Evolutionary conservation across 1,140 invertebrate genomes (phyloP).

Genomic region (Drosophila asahinai): DNA sequence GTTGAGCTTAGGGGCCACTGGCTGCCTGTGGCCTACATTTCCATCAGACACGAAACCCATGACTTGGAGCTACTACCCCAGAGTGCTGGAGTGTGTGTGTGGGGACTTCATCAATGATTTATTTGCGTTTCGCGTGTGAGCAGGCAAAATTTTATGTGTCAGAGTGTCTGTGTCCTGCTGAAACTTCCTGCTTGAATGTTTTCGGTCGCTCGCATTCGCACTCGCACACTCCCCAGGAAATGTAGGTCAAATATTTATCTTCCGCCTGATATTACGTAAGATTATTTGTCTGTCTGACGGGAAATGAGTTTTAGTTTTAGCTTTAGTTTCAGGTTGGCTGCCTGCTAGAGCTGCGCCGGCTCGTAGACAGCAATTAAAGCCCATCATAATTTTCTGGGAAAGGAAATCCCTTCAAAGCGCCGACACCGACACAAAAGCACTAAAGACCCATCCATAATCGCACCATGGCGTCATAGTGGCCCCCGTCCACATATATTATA

Average conservation of each 20-base stretch:
- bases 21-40: slow-evolving; percentile 53
- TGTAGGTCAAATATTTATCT: slow-evolving; percentile 74
- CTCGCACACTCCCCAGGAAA: slow-evolving; percentile 34
- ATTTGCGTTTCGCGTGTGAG: slow-evolving; percentile 77
- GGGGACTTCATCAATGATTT: slow-evolving; percentile 77
- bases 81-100: slow-evolving; percentile 6
- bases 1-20: slow-evolving; percentile 41
- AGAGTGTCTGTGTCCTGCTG: slow-evolving; percentile 60
- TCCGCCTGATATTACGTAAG: slow-evolving; percentile 65
- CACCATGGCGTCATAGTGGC: slow-evolving; percentile 36
- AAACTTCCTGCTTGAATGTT: slow-evolving; percentile 77
- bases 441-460: slow-evolving; percentile 38
- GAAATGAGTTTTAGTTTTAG: slow-evolving; percentile 33
- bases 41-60: slow-evolving; percentile 38
- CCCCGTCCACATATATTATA: slow-evolving; percentile 2
- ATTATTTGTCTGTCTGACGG: slow-evolving; percentile 28
- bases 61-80: slow-evolving; percentile 41
- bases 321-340: not conserved
- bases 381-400: slow-evolving; percentile 19
- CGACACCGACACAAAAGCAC: slow-evolving; percentile 20
- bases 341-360: not conserved
- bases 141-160: slow-evolving; percentile 40
- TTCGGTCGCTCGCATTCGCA: slow-evolving; percentile 38
- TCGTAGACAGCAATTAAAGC: slow-evolving; percentile 40
- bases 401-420: slow-evolving; percentile 51